Percentiles rank a stretch among this genome's conserved stretches.
phyloP scores from a whole-genome alignment of 1,140 invertebrate species.

The Drosophila seguyi region DNA sequence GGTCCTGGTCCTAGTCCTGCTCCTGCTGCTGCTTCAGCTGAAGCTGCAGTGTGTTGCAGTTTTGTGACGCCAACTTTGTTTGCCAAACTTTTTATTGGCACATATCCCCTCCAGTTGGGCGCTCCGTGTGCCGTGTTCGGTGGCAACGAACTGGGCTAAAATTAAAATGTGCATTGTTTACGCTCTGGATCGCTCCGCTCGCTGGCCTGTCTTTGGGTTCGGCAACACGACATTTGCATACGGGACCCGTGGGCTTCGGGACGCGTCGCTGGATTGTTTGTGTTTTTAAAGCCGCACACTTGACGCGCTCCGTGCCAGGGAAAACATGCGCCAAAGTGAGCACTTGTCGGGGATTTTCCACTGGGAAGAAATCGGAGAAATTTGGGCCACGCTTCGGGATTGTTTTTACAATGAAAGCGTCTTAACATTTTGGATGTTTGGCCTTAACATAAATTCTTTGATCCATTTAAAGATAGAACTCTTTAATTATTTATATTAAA shows the following conservation, averaged over 20 bases:
- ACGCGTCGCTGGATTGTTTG: conserved; percentile 32
- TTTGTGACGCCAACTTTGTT: conserved; percentile 83
- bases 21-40: conserved; percentile 7
- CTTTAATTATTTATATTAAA: too few relatives aligned
- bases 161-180: conserved; percentile 78
- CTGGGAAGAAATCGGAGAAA: conserved; percentile 1
- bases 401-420: neutral
- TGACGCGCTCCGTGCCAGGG: conserved; percentile 42
- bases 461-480: neutral
- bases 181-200: conserved; percentile 34
- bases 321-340: conserved; percentile 35
- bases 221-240: conserved; percentile 67
- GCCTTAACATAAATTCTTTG: neutral
- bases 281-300: conserved; percentile 62
- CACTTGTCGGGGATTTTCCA: conserved; percentile 16
- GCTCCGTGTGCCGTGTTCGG: conserved; percentile 48
- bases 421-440: neutral
- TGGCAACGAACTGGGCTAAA: conserved; percentile 76
- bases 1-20: conserved; percentile 4
- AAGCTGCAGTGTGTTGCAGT: conserved; percentile 71
- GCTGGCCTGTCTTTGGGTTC: conserved; percentile 27
- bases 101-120: conserved; percentile 65
- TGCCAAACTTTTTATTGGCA: conserved; percentile 84
- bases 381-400: neutral
- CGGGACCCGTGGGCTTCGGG: conserved; percentile 13